Conservation (phyloP, 2,113 vertebrate genomes). For the Daphoenositta chrysoptera region DNA sequence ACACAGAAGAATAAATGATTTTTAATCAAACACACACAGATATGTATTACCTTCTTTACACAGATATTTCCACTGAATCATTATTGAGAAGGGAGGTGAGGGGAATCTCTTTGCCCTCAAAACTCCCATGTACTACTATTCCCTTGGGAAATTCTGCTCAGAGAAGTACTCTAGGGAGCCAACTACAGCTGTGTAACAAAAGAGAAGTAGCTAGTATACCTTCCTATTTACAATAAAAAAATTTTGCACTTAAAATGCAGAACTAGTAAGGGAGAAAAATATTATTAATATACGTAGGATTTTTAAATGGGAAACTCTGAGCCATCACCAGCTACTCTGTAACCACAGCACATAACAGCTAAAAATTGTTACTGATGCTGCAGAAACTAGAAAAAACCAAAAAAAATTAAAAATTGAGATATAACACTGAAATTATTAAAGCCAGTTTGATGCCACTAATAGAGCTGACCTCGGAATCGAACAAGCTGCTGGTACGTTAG, state of each 20-base stretch:
- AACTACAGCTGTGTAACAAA: not conserved
- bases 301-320: not conserved
- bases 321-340: not conserved
- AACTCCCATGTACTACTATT: not conserved
- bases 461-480: not conserved
- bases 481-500: not conserved
- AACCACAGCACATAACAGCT: not conserved
- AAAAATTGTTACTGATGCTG: not conserved
- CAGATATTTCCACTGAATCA: not conserved
- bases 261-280: not conserved
- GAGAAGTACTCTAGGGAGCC: not conserved
- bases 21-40: not conserved
- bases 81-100: not conserved
- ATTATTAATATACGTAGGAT: not conserved
- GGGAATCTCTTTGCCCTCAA: not conserved
- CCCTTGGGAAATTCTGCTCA: not conserved
- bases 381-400: not conserved
- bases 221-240: not conserved
- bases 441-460: not conserved
- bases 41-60: not conserved
- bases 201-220: not conserved
- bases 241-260: not conserved
- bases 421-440: not conserved
- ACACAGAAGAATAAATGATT: not conserved
- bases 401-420: not conserved